Conservation (phyloP, 2,797 vertebrate genomes). For the Bryconaethiops microstoma region DNA sequence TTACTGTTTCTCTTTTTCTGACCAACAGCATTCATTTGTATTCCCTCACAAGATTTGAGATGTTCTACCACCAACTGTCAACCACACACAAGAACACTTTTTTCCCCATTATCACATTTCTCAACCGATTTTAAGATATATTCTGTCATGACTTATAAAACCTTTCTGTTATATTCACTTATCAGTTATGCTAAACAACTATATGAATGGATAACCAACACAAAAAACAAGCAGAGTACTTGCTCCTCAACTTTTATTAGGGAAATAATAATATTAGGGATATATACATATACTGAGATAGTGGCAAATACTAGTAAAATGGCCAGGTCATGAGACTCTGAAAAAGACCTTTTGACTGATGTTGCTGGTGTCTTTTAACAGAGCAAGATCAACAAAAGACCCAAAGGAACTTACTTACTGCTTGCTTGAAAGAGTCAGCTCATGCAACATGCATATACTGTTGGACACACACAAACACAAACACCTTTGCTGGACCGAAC, state of each 20-base stretch:
- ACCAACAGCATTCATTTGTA: background rate
- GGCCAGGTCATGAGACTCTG: no score
- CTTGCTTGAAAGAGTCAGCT: slow-evolving; percentile 23
- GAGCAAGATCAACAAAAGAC: background rate
- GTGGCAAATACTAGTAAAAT: no score
- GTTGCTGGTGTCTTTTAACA: no score
- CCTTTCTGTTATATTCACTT: background rate
- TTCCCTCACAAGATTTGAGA: slow-evolving; percentile 15
- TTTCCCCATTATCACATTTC: background rate
- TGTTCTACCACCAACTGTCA: background rate
- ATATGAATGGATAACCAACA: no score
- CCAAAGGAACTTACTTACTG: background rate
- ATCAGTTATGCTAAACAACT: background rate
- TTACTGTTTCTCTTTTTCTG: slow-evolving; percentile 11
- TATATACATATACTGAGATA: no score
- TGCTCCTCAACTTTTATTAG: no score
- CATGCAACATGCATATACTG: background rate
- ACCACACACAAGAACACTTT: slow-evolving; percentile 12
- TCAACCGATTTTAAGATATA: background rate
- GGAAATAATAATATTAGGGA: no score
- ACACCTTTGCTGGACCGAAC: slow-evolving; percentile 61
- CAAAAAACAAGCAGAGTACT: no score
- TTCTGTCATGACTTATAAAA: background rate
- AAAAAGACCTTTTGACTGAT: no score
- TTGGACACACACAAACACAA: slow-evolving; percentile 70